These are phyloP conservation scores for Myathropa florea DNA, from an alignment of 2,888 invertebrate genomes.

Conservation along the genomic window DNA sequence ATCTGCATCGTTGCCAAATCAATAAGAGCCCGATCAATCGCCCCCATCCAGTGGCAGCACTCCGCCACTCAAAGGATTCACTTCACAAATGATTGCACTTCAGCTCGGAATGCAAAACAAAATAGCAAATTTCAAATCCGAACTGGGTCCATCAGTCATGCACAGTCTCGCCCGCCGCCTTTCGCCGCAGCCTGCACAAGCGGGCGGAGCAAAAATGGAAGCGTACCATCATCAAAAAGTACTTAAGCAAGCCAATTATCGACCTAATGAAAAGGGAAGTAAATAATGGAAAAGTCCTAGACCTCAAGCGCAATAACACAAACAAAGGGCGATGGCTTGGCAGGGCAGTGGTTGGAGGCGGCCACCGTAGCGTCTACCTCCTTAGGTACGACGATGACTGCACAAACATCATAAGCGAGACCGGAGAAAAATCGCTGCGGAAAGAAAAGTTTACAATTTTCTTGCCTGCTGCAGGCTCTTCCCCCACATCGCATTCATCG, in stretches of 20 bases:
- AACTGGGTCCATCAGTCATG: background rate
- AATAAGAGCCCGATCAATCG: slow-evolving; percentile 30
- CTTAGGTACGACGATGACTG: slow-evolving; percentile 52
- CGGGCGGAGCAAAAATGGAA: slow-evolving; percentile 69
- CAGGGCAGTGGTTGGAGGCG: background rate
- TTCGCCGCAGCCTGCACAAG: background rate
- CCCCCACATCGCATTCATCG: background rate
- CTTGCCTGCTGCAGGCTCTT: slow-evolving; percentile 29
- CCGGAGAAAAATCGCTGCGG: slow-evolving; percentile 51
- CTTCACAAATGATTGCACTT: slow-evolving; percentile 55
- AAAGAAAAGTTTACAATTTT: slow-evolving; percentile 67
- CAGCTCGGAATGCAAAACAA: slow-evolving; percentile 46
- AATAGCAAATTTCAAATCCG: slow-evolving; percentile 42
- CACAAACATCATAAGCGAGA: slow-evolving; percentile 65
- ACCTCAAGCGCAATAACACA: slow-evolving; percentile 69
- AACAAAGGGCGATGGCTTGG: slow-evolving; percentile 52
- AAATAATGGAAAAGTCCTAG: slow-evolving; percentile 71
- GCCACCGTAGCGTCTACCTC: background rate
- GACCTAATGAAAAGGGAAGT: slow-evolving; percentile 75
- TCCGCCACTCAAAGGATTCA: slow-evolving; percentile 24
- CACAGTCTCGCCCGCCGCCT: background rate
- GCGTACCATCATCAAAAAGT: slow-evolving; percentile 74
- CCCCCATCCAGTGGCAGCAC: background rate
- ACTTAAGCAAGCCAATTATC: slow-evolving; percentile 75
- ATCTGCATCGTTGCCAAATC: slow-evolving; percentile 9